These are phyloP conservation scores for Betta splendens DNA, from an alignment of 2,797 vertebrate genomes.

Conservation along the genomic window DNA sequence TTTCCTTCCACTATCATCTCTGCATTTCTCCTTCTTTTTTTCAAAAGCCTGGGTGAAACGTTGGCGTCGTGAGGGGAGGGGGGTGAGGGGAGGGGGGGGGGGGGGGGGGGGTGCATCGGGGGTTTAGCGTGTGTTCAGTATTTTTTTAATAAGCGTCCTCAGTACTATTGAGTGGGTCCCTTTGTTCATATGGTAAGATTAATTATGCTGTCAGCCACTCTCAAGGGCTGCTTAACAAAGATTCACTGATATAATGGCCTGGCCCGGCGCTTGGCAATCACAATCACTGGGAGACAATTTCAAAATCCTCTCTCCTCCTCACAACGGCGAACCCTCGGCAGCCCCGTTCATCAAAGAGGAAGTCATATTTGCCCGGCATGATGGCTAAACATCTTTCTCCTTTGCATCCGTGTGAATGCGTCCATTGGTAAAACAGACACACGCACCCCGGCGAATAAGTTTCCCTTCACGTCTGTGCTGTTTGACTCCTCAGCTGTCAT, in stretches of 20 bases:
- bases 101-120: slow-evolving; percentile 12
- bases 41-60: slow-evolving; percentile 29
- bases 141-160: slow-evolving; percentile 99
- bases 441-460: slow-evolving; percentile 32
- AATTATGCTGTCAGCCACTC: slow-evolving; percentile 99
- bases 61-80: too few relatives aligned
- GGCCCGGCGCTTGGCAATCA: slow-evolving; percentile 97
- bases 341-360: slow-evolving; percentile 93
- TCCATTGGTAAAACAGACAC: slow-evolving; percentile 1
- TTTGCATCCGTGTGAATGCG: slow-evolving; percentile 34
- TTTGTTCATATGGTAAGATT: slow-evolving; percentile 99
- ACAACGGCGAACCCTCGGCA: slow-evolving; percentile 89
- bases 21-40: slow-evolving; percentile 58
- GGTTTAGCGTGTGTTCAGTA: slow-evolving; percentile 90
- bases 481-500: slow-evolving; percentile 53
- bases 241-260: slow-evolving; percentile 99
- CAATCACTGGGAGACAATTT: slow-evolving; percentile 98
- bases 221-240: slow-evolving; percentile 99
- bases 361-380: slow-evolving; percentile 91
- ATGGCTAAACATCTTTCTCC: slow-evolving; percentile 80
- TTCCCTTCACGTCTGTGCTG: slow-evolving; percentile 28
- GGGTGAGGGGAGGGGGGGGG: slow-evolving; percentile 4
- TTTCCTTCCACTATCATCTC: slow-evolving; percentile 82
- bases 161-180: slow-evolving; percentile 99
- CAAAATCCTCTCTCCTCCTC: slow-evolving; percentile 89